These are phyloP conservation scores for Chrysotoxum bicinctum DNA, from an alignment of 2,888 invertebrate species.

Conservation along the genomic window DNA sequence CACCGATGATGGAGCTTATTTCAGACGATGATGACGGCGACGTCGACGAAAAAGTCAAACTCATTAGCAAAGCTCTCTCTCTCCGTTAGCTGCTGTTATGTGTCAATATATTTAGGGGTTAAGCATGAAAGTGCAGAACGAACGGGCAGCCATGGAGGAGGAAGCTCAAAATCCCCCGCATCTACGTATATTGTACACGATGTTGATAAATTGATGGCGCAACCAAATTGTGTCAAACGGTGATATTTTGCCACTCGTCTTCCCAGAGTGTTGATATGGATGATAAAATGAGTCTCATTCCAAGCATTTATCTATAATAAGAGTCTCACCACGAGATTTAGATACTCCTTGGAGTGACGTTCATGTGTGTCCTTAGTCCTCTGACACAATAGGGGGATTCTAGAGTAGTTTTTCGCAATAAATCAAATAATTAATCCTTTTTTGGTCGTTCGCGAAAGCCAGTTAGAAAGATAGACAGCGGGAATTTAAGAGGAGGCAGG, in stretches of 20 bases:
- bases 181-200: constrained; percentile 6
- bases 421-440: constrained; percentile 73
- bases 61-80: constrained; percentile 69
- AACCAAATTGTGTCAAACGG: constrained; percentile 68
- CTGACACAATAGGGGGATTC: constrained; percentile 1
- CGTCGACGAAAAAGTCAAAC: constrained; percentile 67
- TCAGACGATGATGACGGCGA: background rate
- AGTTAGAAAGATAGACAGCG: constrained; percentile 20
- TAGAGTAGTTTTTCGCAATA: constrained; percentile 68
- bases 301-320: background rate
- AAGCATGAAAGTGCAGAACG: background rate
- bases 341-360: constrained; percentile 5
- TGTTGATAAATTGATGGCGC: constrained; percentile 66
- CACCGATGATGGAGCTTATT: constrained; percentile 49
- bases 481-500: background rate
- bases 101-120: constrained; percentile 68
- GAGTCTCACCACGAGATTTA: constrained; percentile 54
- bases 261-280: constrained; percentile 47
- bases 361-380: background rate
- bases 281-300: constrained; percentile 54
- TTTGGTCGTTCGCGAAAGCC: constrained; percentile 53
- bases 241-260: constrained; percentile 39
- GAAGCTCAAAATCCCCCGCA: constrained; percentile 20
- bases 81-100: constrained; percentile 35
- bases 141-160: background rate